These are phyloP conservation scores for Orthosia incerta DNA, from an alignment of 2,888 invertebrate genomes.

Conservation along the genomic window DNA sequence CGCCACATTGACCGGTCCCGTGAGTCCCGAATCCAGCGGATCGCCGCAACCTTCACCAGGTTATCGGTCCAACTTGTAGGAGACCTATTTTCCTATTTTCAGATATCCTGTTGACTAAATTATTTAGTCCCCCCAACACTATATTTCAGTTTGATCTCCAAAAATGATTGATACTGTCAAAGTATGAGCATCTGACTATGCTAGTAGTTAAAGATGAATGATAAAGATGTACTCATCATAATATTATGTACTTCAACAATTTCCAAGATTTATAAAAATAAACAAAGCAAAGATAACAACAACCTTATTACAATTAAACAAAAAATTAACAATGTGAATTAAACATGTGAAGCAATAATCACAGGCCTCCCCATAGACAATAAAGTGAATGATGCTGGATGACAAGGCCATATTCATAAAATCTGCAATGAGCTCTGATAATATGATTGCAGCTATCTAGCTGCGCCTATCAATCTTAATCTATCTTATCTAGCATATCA, in stretches of 20 bases:
- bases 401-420: slow-evolving; percentile 48
- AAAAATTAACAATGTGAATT: too few relatives aligned
- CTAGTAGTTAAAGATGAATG: not conserved
- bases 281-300: not conserved
- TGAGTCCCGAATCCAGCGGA: too few relatives aligned
- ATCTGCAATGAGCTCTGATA: slow-evolving; percentile 11
- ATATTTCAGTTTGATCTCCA: too few relatives aligned
- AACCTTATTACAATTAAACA: too few relatives aligned
- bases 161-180: too few relatives aligned
- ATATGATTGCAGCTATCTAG: slow-evolving; percentile 22
- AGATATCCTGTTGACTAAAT: not conserved
- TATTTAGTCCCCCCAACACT: too few relatives aligned
- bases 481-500: not conserved
- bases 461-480: too few relatives aligned
- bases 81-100: not conserved
- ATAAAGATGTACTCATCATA: too few relatives aligned
- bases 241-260: not conserved
- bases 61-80: too few relatives aligned
- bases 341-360: not conserved
- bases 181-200: not conserved
- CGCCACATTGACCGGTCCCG: too few relatives aligned
- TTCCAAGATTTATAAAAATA: not conserved
- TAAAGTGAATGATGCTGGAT: slow-evolving; percentile 21
- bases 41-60: too few relatives aligned
- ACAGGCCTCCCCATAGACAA: slow-evolving; percentile 1